Evolutionary conservation across 35 echinoderm and acorn worm genomes (phyloP).

Genomic region (Holothuria glaberrima): DNA sequence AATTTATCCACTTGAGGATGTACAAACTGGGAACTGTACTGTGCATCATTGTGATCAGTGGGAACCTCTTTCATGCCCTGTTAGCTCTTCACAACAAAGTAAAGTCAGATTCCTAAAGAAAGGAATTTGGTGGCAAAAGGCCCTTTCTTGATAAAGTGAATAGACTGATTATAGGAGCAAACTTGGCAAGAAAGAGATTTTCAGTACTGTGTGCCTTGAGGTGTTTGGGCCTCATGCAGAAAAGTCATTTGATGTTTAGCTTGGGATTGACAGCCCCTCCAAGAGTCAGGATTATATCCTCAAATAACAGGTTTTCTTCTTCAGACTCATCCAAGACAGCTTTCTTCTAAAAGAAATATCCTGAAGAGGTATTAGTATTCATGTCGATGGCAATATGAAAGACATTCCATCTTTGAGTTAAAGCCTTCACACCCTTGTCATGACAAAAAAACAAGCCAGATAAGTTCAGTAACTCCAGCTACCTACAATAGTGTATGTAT

Average conservation of each 20-base stretch:
- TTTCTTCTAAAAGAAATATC: too few species aligned
- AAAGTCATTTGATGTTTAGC: conserved; percentile 40
- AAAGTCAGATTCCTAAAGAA: conserved; percentile 14
- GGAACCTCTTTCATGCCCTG: conserved; percentile 4
- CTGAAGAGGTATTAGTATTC: too few species aligned
- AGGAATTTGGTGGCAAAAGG: conserved; percentile 29
- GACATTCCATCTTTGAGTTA: too few species aligned
- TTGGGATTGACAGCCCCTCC: background rate
- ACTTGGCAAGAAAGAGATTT: conserved; percentile 12
- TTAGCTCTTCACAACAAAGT: conserved; percentile 15
- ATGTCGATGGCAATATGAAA: too few species aligned
- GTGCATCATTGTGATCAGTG: conserved; percentile 1
- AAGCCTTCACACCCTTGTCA: too few species aligned
- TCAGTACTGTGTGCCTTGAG: background rate
- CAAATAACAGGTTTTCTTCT: too few species aligned
- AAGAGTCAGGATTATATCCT: too few species aligned
- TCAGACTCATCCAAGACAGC: too few species aligned
- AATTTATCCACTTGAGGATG: conserved; percentile 40
- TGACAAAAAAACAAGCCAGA: too few species aligned
- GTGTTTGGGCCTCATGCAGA: conserved; percentile 25
- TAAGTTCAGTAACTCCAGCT: too few species aligned
- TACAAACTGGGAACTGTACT: background rate
- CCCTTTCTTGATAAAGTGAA: background rate
- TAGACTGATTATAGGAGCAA: conserved; percentile 9
- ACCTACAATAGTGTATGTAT: too few species aligned